Percentiles rank a stretch among this genome's conserved stretches.
Conservation (phyloP, 2,888 invertebrate genomes). For the Caenorhabditis sp. region DNA sequence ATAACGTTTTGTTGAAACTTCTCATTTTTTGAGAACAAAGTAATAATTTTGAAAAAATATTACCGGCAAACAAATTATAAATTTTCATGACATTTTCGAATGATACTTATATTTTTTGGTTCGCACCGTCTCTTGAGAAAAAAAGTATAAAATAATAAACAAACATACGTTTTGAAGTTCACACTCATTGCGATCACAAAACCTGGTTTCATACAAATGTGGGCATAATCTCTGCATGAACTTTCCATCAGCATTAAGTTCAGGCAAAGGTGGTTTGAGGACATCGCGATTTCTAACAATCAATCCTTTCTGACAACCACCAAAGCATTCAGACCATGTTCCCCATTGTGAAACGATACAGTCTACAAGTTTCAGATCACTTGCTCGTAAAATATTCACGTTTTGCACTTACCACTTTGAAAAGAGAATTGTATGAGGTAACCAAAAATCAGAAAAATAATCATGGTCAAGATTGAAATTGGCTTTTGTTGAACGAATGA, state of each 20-base stretch:
- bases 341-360: conserved; percentile 52
- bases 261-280: conserved; percentile 46
- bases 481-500: not conserved
- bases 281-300: conserved; percentile 52
- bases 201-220: conserved; percentile 44
- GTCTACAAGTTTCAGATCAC: conserved; percentile 35
- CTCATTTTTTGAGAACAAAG: no score
- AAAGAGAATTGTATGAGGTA: not conserved
- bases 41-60: no score
- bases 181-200: conserved; percentile 19
- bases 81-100: no score
- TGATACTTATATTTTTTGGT: no score
- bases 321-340: conserved; percentile 49
- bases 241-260: conserved; percentile 31
- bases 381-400: not conserved
- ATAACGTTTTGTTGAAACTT: no score
- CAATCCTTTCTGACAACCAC: conserved; percentile 45
- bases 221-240: conserved; percentile 40
- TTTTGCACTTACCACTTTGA: conserved; percentile 7
- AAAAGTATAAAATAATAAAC: not conserved
- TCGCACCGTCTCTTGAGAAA: no score
- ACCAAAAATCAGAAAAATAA: conserved; percentile 5
- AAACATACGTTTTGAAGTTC: conserved; percentile 5
- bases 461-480: not conserved
- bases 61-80: no score